These are phyloP conservation scores for Lacerta agilis DNA, from an alignment of 2,797 vertebrate species.

Conservation along the genomic window DNA sequence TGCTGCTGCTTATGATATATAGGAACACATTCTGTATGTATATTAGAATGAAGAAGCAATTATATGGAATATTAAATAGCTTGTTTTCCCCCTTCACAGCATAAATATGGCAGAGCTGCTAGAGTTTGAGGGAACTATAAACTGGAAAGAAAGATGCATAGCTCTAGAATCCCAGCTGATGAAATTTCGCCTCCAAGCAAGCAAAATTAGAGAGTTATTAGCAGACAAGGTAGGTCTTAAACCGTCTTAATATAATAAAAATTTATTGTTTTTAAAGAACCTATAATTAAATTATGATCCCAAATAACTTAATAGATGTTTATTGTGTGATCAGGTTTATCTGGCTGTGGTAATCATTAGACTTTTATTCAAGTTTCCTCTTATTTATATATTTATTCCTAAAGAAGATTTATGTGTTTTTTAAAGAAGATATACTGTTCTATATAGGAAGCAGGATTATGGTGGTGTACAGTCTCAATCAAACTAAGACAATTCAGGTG, in stretches of 20 bases:
- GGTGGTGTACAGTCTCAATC: too few relatives aligned
- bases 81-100: constrained; percentile 58
- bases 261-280: not conserved
- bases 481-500: not conserved
- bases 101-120: constrained; percentile 87
- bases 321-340: constrained; percentile 3
- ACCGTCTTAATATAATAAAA: not conserved
- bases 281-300: not conserved
- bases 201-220: constrained; percentile 93
- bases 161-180: constrained; percentile 93
- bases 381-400: not conserved
- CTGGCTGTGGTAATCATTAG: constrained; percentile 12
- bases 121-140: constrained; percentile 84
- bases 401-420: constrained; percentile 12
- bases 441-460: not conserved
- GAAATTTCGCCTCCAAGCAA: constrained; percentile 95
- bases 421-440: constrained; percentile 7
- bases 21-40: not conserved
- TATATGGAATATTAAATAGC: constrained; percentile 31
- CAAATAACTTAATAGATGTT: constrained; percentile 32
- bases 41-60: constrained; percentile 9
- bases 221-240: constrained; percentile 90
- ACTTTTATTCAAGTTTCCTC: constrained; percentile 13
- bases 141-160: constrained; percentile 95
- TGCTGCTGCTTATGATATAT: not conserved